Evolutionary conservation across 2,797 vertebrate species (phyloP), one percentile per base, ranked within the genome.

Genomic region (Benthosema pterotum): DNA sequence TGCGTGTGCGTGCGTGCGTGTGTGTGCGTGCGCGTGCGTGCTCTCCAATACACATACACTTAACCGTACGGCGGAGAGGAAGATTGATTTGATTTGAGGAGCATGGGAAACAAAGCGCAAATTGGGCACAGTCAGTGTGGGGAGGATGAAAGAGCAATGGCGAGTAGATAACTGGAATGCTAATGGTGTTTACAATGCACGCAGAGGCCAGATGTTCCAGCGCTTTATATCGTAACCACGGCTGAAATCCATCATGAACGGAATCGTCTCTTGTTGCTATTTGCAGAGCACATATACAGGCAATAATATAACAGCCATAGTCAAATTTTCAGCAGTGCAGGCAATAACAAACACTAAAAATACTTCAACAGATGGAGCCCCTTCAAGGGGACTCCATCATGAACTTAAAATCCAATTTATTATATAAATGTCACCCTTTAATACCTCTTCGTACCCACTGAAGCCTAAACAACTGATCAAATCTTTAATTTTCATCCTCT

Each of bases 21-120:
- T 22, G 19, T 4, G 19, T 22, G 19, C 19, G 19, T 25, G 22
- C 22, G 22, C 2, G 22, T 25, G 22, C 22, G 22, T 3, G 15
- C 42, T 74, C 69, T 73, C 43, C 50, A 63, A 67, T 55, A 57
- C 58, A 59, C n/a, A n/a, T n/a, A n/a, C 63, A 72, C 56, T 63
- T 56, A 57, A 47, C 65, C 56, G 60, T 65, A 62, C 52, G 67
- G 70, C 58, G 55, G 47, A 51, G 38, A 60, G 60, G 51, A 32
- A 69, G 65, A 25, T 25, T 14, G 3, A 69, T 42, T 69, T 69
- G 69, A 65, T 67, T 72, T 42, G 45, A 18, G n/a, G 22, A 65
- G 42, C 38, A 7, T 11, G 49, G 57, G 61, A 72, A 54, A 60
- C 14, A 59, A 43, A 59, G 18, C 14, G 4, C 12, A 22, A n/a